Evolutionary conservation across 1,140 invertebrate genomes (phyloP), one percentile per base, ranked within the genome.

Genomic region (Grapholita molesta): DNA sequence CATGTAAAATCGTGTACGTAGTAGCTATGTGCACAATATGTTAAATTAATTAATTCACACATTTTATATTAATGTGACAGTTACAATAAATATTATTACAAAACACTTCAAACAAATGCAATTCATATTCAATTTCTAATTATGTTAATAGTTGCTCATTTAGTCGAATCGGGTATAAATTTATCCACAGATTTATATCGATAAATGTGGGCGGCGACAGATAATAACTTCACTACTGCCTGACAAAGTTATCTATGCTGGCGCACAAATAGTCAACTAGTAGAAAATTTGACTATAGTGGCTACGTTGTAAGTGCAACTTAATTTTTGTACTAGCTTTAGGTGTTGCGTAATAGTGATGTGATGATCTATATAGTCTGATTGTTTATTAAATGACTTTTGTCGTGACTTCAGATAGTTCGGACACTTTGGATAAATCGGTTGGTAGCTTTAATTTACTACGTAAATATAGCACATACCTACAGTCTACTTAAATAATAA

Each of bases 51-150:
- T 38, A 6, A 21, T 48, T 21, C 42, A 48, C 42, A 48, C 42
- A 48, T 61, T 30, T 61, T 61, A 15, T n/a, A 61, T 61, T 61
- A 28, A 61, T 30, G 24, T 28, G 55, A 28, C 24, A 28, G n/a
- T 15, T 12, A 28, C 25, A 61, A 61, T 61, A 61, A 61, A 61
- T 61, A 61, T 61, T 61, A 28, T 61, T 61, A 61, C 55, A 28
- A 48, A 48, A 61, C 28, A 61, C 24, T 28, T 12, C 24, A 61
- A 28, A 61, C 25, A 61, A 28, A 28, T 28, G 24, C 25, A 28
- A 61, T 61, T 28, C 24, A 61, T 30, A 61, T 61, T 61, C 25
- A 61, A 61, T 61, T 61, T 61, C 55, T 61, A 61, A 61, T 61
- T 61, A 61, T 61, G 55, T 61, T 28, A 61, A 61, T 61, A 61